phyloP scores from a whole-genome alignment of 2,888 invertebrate species.

The Clivina fossor region DNA sequence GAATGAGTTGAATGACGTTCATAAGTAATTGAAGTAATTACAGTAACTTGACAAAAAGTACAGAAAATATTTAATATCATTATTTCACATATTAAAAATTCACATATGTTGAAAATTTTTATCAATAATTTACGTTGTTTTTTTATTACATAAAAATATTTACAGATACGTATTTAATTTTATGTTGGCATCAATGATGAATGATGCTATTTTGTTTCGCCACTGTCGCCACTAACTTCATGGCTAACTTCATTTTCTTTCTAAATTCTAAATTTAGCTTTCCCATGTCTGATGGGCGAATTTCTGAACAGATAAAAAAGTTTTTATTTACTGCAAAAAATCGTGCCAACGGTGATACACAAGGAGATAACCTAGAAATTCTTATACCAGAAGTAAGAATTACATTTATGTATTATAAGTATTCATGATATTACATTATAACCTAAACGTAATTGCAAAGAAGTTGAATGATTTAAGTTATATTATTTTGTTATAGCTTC shows the following conservation, averaged over 20 bases:
- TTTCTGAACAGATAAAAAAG: slow-evolving; percentile 74
- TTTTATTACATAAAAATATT: no score
- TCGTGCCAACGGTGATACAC: slow-evolving; percentile 59
- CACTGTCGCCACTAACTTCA: no score
- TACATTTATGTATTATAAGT: neutral
- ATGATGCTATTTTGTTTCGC: no score
- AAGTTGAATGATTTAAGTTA: slow-evolving; percentile 13
- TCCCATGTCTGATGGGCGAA: slow-evolving; percentile 62
- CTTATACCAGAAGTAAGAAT: slow-evolving; percentile 72
- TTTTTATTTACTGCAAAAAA: slow-evolving; percentile 77
- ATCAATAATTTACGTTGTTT: no score
- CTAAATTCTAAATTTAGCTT: slow-evolving; percentile 51
- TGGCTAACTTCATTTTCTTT: slow-evolving; percentile 58
- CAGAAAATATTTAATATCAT: no score
- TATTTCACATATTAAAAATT: no score
- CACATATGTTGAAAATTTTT: no score
- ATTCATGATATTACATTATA: slow-evolving; percentile 8
- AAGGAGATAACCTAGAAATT: slow-evolving; percentile 75
- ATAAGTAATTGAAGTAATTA: no score
- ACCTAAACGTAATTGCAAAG: slow-evolving; percentile 2
- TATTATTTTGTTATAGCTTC: slow-evolving; percentile 58
- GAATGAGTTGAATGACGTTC: no score
- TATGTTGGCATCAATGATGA: slow-evolving; percentile 48
- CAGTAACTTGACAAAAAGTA: no score
- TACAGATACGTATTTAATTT: no score